Base-by-base conservation (phyloP, 2,113 vertebrate genomes). In the Tapirus terrestris region DNA sequence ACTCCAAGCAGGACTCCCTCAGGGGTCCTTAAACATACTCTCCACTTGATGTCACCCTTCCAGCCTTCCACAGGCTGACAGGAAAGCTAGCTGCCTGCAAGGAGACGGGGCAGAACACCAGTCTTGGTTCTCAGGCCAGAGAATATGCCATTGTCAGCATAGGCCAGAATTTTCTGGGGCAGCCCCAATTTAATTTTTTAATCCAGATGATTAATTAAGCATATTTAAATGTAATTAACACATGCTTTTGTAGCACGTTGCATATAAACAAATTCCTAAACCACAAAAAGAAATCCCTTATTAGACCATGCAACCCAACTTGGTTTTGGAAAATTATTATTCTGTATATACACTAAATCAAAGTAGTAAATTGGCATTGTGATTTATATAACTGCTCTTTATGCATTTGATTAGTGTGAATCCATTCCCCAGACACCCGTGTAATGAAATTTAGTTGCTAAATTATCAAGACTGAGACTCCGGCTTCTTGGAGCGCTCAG, bases 321-420 rank as follows among this genome's bases (percentile, higher is more conserved):
- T 86, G 14, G 48, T 33, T 89, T 94, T 98, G 51, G 53, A 67
- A 96, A 98, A 63, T 88, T 81, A 70, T 82, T 86, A 79, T 97
- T 94, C 48, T 63, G 2, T 83, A 27, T 82, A 67, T 27, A 60
- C 21, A 53, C 31, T 88, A 95, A 94, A 84, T 95, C 63, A 67
- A 92, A 68, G 91, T 51, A 72, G 56, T 83, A 95, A 82, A 70
- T 68, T 93, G 65, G 45, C 45, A 94, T 87, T 94, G 21, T 63
- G 48, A 86, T 56, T 86, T 89, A 94, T 73, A 82, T 70, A 77
- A 94, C 16, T 79, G 48, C 5, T 16, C 45, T 53, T 91, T 60
- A 70, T 51, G 81, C 39, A 11, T 81, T 94, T 93, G 60, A 53
- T 94, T 87, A 89, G 53, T 76, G 3, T 90, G 25, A 76, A 53